Evolutionary conservation across 2,113 vertebrate species (phyloP), one percentile per base, ranked within the genome.

Genomic region (Coreoperca whiteheadi): DNA sequence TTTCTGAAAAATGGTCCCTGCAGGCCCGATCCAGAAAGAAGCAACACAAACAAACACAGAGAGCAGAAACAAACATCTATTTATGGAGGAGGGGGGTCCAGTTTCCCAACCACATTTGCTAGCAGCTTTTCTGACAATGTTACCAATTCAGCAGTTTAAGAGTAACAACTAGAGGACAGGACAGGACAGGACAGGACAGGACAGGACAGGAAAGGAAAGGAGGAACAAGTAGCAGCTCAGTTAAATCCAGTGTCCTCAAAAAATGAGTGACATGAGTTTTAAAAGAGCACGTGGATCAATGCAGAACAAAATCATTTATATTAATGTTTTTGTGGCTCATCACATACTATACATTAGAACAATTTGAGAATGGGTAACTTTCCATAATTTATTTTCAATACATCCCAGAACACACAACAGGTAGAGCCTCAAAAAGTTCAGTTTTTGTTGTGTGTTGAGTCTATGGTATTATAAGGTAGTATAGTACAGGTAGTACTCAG

Each of bases 41-140:
- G 79, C 77, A 86, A 83, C 84, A 91, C 89, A 92, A 93, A 93
- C 89, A 94, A 91, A 93, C 84, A 89, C 69, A 91, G 73, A 87
- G 81, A 92, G 86, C 90, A 90, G 88, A 93, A 94, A 92, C 93
- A 92, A 92, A 89, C 93, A 89, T 88, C 87, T 93, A 92, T 95
- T 95, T 94, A 91, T 86, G 91, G 89, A 87, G 80, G 87, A 77
- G 74, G 88, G 82, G 87, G 87, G 87, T 93, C 90, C 86, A 70
- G 77, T 93, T 89, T 93, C 89, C 84, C 79, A 70, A 79, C 72
- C 74, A 92, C 81, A 74, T 83, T 86, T 88, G 70, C 77, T 67
- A 28, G 80, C 85, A 79, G 89, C 83, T 79, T 93, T 89, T 87
- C 79, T 88, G 88, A 77, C 90, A 89, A 65, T 84, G 72, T 91